Percentiles rank a stretch among this genome's conserved stretches.
These are phyloP conservation scores for Actinopyga echinites DNA, from an alignment of 53 echinoderm and acorn worm genomes.

Conservation along the genomic window DNA sequence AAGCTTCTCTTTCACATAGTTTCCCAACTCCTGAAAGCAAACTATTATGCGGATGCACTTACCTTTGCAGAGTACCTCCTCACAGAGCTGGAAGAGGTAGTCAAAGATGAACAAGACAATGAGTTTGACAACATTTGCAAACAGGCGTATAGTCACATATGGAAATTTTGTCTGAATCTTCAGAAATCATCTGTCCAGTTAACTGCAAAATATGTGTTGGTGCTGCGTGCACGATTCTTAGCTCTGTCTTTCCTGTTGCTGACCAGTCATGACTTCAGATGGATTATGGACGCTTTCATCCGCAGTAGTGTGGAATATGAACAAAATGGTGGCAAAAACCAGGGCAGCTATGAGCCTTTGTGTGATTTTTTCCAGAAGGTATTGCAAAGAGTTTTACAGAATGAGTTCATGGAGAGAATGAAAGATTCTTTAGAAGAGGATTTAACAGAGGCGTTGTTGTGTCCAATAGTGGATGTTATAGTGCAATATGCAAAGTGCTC, in stretches of 20 bases:
- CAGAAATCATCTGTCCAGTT: conserved; percentile 65
- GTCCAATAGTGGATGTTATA: conserved; percentile 60
- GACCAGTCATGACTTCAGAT: conserved; percentile 64
- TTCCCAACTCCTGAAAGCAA: conserved; percentile 67
- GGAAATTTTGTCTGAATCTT: conserved; percentile 81
- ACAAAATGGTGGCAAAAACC: conserved; percentile 50
- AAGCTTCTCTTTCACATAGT: conserved; percentile 91
- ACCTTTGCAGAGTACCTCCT: conserved; percentile 67
- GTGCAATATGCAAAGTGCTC: conserved; percentile 71
- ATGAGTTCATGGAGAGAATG: not conserved
- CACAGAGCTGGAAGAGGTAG: conserved; percentile 47
- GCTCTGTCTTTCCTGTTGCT: conserved; percentile 75
- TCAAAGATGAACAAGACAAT: conserved; percentile 59
- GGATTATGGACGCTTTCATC: conserved; percentile 74
- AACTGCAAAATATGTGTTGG: conserved; percentile 54
- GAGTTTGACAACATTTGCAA: conserved; percentile 88
- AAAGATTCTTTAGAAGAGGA: not conserved
- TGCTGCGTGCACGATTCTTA: conserved; percentile 62
- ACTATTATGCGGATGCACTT: conserved; percentile 57
- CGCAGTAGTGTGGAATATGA: conserved; percentile 69
- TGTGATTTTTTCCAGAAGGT: conserved; percentile 35
- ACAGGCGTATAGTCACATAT: conserved; percentile 86
- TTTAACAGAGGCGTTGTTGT: not conserved
- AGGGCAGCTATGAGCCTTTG: conserved; percentile 27
- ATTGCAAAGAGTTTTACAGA: conserved; percentile 1